A percentile compares a stretch with the other conserved stretches of the same genome.
Conservation (phyloP, 2,888 invertebrate species). For the Lacanobia oleracea region DNA sequence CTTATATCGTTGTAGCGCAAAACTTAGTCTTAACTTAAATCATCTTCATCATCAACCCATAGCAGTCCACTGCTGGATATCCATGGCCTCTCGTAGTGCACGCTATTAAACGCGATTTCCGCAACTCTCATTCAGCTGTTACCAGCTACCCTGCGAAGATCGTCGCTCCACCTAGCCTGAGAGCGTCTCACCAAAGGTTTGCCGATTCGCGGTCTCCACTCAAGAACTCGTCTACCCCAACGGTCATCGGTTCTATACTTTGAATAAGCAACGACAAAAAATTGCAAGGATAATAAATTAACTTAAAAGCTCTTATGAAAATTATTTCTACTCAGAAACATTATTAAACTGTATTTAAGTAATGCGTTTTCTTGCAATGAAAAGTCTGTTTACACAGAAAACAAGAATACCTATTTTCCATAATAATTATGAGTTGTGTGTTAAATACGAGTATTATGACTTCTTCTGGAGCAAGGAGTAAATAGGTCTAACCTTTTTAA, state of each 20-base stretch:
- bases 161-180: too few species aligned
- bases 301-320: constrained; percentile 34
- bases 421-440: not conserved
- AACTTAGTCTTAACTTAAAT: not conserved
- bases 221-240: too few species aligned
- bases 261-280: not conserved
- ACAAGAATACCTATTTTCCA: not conserved
- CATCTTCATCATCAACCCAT: too few species aligned
- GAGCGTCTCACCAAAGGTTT: too few species aligned
- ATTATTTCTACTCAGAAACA: constrained; percentile 22
- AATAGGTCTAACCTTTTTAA: too few species aligned
- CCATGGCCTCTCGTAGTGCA: too few species aligned
- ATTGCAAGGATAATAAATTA: constrained; percentile 22
- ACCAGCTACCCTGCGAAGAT: too few species aligned
- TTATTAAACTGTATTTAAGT: constrained; percentile 28
- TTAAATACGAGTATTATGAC: not conserved
- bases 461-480: not conserved
- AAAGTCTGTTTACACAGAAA: not conserved
- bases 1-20: not conserved
- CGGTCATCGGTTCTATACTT: not conserved
- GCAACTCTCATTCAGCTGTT: too few species aligned
- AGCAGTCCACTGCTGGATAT: too few species aligned
- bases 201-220: too few species aligned
- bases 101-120: too few species aligned
- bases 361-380: constrained; percentile 10